phyloP scores from a whole-genome alignment of 2,888 invertebrate species.

The Cerastis rubricosa region DNA sequence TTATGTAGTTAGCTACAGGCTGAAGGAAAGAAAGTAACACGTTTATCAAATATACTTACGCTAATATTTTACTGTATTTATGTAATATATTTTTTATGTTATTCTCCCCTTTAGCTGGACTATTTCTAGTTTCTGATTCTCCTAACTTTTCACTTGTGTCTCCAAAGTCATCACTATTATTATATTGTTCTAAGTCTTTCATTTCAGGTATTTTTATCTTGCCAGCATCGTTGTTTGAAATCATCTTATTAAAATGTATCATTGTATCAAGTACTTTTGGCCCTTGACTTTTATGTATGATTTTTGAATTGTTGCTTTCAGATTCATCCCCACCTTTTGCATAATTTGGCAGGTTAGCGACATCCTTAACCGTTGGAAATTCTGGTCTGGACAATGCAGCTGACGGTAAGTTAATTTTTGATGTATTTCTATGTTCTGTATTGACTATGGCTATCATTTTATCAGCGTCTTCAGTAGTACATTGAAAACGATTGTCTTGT shows the following conservation, averaged over 20 bases:
- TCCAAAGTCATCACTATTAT: not conserved
- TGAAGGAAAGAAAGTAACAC: not conserved
- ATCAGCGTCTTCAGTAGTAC: not conserved
- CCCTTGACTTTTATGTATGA: not conserved
- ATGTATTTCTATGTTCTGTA: conserved; percentile 1
- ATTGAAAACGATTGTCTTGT: not conserved
- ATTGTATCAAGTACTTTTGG: not conserved
- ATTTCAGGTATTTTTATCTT: not conserved
- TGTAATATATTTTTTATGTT: conserved; percentile 75
- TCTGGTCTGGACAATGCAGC: not conserved
- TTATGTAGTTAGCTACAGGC: not conserved
- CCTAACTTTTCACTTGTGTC: not conserved
- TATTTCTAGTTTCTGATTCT: conserved; percentile 11
- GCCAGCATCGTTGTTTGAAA: not conserved
- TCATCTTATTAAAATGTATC: not conserved
- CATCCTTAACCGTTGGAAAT: not conserved
- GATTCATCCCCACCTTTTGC: not conserved
- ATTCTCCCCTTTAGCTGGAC: conserved; percentile 33
- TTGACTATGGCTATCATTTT: not conserved
- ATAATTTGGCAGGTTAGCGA: not conserved
- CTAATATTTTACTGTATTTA: conserved; percentile 78
- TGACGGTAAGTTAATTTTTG: conserved; percentile 15
- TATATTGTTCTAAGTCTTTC: not conserved
- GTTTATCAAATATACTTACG: conserved; percentile 67
- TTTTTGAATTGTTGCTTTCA: not conserved